Evolutionary conservation across 2,113 vertebrate genomes (phyloP).

Genomic region (Centropus unirufus): DNA sequence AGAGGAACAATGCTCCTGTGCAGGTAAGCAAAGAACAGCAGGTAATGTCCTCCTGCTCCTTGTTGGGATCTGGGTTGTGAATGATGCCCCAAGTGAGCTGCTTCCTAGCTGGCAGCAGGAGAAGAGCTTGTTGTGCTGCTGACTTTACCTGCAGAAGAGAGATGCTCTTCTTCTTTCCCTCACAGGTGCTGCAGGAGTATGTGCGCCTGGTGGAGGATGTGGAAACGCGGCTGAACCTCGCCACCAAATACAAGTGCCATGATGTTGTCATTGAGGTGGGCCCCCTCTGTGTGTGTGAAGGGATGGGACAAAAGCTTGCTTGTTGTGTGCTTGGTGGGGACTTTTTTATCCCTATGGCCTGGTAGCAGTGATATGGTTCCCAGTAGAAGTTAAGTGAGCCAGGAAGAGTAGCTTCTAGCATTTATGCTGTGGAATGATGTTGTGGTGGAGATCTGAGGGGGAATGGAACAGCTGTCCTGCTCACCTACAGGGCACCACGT

Average conservation of each 20-base stretch:
- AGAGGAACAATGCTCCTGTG: slow-evolving; percentile 90
- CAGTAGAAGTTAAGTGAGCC: background rate
- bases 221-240: slow-evolving; percentile 85
- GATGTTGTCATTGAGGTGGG: slow-evolving; percentile 92
- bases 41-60: background rate
- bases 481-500: background rate
- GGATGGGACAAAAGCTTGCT: background rate
- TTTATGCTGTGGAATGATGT: background rate
- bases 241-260: slow-evolving; percentile 93
- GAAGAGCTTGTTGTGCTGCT: background rate
- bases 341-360: background rate
- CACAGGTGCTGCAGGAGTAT: slow-evolving; percentile 90
- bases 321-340: background rate
- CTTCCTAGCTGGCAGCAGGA: background rate
- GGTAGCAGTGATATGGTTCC: background rate
- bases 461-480: background rate
- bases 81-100: background rate
- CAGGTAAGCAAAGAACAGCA: slow-evolving; percentile 72
- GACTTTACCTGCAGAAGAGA: background rate
- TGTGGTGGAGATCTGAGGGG: background rate
- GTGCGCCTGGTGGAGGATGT: slow-evolving; percentile 88
- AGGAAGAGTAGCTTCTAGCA: background rate
- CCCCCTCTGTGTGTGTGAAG: background rate
- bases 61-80: background rate
- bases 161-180: background rate